A percentile compares a stretch with the other conserved stretches of the same genome.
These are phyloP conservation scores for Buathra laborator DNA, from an alignment of 2,888 invertebrate genomes.

Conservation along the genomic window DNA sequence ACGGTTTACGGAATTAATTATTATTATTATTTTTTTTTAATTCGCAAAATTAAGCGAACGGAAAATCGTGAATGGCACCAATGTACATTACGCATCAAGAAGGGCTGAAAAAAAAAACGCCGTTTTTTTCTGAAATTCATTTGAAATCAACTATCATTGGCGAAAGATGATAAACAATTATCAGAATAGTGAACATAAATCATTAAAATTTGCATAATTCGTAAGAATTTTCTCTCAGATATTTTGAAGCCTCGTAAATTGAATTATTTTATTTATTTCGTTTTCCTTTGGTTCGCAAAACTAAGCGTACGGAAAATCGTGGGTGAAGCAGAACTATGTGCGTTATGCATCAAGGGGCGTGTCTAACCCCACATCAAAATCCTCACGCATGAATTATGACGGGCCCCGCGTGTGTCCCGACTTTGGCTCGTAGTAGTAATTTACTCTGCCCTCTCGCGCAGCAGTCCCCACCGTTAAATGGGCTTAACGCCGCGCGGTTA, in stretches of 20 bases:
- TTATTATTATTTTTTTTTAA: not conserved
- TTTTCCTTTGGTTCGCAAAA: not conserved
- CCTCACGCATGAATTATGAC: constrained; percentile 62
- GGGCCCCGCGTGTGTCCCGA: constrained; percentile 53
- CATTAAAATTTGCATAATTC: no score
- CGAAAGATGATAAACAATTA: no score
- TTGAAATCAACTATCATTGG: no score
- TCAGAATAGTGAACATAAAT: no score
- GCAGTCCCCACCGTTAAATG: constrained; percentile 56
- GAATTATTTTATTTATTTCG: not conserved
- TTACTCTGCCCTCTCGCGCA: constrained; percentile 59
- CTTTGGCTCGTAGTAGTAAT: constrained; percentile 62
- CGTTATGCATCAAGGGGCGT: constrained; percentile 48
- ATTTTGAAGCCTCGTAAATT: not conserved
- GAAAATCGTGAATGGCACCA: not conserved
- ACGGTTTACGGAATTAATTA: not conserved
- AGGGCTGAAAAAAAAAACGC: no score
- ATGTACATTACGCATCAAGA: no score
- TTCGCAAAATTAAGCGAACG: not conserved
- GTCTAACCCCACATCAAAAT: constrained; percentile 49
- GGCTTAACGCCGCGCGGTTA: constrained; percentile 57
- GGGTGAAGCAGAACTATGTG: not conserved
- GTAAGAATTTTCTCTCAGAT: not conserved
- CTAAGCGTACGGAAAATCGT: not conserved
- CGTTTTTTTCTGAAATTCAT: no score